Evolutionary conservation across 2,113 vertebrate species (phyloP).

Genomic region (Melanotaenia duboulayi): DNA sequence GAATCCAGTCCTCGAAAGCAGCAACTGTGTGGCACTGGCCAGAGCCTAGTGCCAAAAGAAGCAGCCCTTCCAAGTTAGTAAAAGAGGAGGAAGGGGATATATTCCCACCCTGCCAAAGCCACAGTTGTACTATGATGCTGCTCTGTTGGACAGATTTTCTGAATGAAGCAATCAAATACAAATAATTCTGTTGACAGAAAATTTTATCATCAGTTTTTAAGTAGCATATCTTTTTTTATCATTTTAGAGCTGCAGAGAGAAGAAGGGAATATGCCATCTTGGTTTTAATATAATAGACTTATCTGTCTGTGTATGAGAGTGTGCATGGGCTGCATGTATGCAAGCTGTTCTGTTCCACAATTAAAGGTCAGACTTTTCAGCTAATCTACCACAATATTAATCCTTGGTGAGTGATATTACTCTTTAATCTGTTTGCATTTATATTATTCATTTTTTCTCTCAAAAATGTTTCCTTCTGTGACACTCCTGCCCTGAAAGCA

Average conservation of each 20-base stretch:
- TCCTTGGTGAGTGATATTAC: conserved; percentile 76
- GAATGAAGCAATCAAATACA: conserved; percentile 25
- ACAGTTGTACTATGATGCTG: neutral
- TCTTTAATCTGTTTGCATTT: conserved; percentile 71
- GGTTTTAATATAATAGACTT: neutral
- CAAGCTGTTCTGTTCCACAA: conserved; percentile 32
- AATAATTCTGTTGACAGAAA: neutral
- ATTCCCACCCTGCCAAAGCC: conserved; percentile 21
- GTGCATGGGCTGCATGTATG: neutral
- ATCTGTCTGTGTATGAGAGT: neutral
- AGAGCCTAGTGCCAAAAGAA: conserved; percentile 19
- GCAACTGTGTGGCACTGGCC: neutral
- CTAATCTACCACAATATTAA: conserved; percentile 68
- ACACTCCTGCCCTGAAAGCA: conserved; percentile 15
- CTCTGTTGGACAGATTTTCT: conserved; percentile 9
- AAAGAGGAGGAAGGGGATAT: conserved; percentile 22
- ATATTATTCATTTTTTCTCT: conserved; percentile 31
- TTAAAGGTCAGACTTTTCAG: conserved; percentile 43
- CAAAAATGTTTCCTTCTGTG: conserved; percentile 15
- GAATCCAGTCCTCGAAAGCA: conserved; percentile 60
- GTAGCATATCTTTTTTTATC: neutral
- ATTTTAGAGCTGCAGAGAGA: neutral
- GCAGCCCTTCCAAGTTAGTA: conserved; percentile 37
- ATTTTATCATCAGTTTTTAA: neutral
- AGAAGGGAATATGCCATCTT: neutral